Evolutionary conservation across 2,888 invertebrate species (phyloP), one percentile per base, ranked within the genome.

Genomic region (Cosmopolites sordidus): DNA sequence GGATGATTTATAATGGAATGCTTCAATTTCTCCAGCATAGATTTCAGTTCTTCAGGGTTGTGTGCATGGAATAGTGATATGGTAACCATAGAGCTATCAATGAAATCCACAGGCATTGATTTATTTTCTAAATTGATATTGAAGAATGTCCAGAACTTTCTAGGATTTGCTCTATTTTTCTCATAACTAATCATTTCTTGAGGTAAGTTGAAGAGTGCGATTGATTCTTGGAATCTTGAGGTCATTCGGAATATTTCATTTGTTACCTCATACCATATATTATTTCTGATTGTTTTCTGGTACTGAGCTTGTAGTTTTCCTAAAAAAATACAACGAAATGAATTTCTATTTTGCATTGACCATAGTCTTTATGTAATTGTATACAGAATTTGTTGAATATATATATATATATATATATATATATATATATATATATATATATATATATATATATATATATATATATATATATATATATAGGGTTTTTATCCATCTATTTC

Each of bases 1-100:
- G 39, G 47, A 12, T 29, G 33, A 5, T 16, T 29, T 18, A 47
- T 16, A 14, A n/a, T 16, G 27, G 15, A 47, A 39, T 22, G 27
- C 22, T 39, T 47, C 6, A 40, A 22, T 9, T 11, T 40, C 11
- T 29, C 22, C n/a, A 47, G 27, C 16, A 22, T 27, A 39, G 18
- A 14, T 15, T 39, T 17, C 16, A 47, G 11, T 1, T 12, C n/a
- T 6, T 27, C n/a, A 15, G 39, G 38, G 38, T 3, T 1, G 2
- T 16, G 1, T n/a, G 27, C 18, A 29, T 29, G 15, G 6, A 15
- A 16, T 15, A 37, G 11, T 6, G 47, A 15, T 1, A 47, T 16
- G 1, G 16, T 16, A 15, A 47, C 39, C 4, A 47, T 33, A 5
- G 47, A 39, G 5, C 27, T 27, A 1, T 47, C 47, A n/a, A 11